Evolutionary conservation across 2,797 vertebrate species (phyloP).

Genomic region (Loriculus beryllinus): DNA sequence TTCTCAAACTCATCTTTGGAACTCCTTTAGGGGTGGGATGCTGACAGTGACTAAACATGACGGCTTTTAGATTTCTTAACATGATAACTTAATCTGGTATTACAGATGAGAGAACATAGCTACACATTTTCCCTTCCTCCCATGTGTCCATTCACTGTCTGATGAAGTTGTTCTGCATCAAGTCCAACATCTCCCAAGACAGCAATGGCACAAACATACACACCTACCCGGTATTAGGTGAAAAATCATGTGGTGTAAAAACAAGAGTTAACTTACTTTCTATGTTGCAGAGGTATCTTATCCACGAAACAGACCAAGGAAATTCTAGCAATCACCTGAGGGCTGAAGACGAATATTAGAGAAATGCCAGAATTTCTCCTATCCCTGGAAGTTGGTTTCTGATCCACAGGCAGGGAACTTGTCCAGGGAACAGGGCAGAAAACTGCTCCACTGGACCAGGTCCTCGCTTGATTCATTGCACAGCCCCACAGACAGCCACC

Average conservation of each 20-base stretch:
- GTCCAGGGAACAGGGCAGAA: background rate
- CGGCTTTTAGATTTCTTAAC: background rate
- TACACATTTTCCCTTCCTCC: background rate
- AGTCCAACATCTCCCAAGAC: background rate
- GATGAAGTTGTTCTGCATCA: background rate
- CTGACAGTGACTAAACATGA: background rate
- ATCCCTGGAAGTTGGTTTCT: background rate
- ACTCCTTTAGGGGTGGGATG: background rate
- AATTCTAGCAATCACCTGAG: background rate
- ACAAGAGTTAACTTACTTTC: background rate
- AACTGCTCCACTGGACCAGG: background rate
- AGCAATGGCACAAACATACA: rapidly evolving
- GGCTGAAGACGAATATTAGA: background rate
- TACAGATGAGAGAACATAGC: background rate
- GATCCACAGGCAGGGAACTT: background rate
- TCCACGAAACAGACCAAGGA: background rate
- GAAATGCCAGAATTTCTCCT: background rate
- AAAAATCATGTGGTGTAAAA: background rate
- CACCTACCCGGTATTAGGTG: background rate
- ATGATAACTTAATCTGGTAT: background rate
- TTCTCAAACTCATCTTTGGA: background rate
- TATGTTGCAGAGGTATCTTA: background rate
- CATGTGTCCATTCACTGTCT: background rate
- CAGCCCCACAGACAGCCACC: background rate
- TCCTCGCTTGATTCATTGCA: background rate